These are phyloP conservation scores for Zoanthus solanderi DNA, from an alignment of 92 coral and sea anemone species.

Conservation along the genomic window DNA sequence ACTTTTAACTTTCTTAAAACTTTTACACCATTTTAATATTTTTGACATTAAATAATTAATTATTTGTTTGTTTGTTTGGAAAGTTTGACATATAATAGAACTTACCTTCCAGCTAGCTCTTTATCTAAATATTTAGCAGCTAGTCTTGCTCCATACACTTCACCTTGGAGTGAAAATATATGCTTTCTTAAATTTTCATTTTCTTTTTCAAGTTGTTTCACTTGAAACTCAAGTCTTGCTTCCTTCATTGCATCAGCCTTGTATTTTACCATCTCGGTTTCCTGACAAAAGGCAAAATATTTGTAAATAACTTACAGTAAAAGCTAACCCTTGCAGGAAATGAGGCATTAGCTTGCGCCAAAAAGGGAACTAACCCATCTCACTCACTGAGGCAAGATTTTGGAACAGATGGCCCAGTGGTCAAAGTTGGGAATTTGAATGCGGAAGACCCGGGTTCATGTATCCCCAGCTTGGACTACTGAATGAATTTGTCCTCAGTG, in stretches of 20 bases:
- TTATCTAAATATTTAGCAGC: conserved; percentile 99
- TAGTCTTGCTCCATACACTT: conserved; percentile 97
- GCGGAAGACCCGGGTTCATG: no score
- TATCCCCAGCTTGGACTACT: no score
- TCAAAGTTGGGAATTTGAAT: no score
- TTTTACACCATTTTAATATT: no score
- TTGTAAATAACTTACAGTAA: background rate
- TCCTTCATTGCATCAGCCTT: conserved; percentile 89
- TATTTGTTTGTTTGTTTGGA: no score
- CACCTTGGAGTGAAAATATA: conserved; percentile 96
- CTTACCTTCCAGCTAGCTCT: conserved; percentile 98
- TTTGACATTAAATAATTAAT: background rate
- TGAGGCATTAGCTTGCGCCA: no score
- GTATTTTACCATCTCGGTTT: conserved; percentile 83
- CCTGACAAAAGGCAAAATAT: conserved; percentile 56
- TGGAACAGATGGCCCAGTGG: no score
- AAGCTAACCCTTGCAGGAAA: no score
- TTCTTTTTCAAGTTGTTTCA: conserved; percentile 92
- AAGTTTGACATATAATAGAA: background rate
- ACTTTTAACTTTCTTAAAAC: no score
- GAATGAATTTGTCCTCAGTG: no score
- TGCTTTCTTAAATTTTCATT: conserved; percentile 90
- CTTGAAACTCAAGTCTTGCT: conserved; percentile 83
- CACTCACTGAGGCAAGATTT: no score
- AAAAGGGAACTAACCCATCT: no score